phyloP scores from a whole-genome alignment of 2,797 vertebrate species.

The Sus cebifrons region DNA sequence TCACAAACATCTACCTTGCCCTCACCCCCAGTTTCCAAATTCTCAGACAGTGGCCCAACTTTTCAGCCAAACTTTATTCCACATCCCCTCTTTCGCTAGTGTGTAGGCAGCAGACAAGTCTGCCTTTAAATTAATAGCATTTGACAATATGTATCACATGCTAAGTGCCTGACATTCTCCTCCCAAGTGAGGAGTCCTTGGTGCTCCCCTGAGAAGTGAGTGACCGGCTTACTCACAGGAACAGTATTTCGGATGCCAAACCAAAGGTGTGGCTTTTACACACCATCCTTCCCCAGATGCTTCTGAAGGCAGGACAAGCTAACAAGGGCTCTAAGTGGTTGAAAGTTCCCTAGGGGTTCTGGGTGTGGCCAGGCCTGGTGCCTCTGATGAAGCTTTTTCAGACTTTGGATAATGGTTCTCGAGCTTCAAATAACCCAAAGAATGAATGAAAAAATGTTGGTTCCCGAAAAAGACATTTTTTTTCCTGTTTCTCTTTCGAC shows the following conservation, averaged over 20 bases:
- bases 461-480: neutral
- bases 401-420: neutral
- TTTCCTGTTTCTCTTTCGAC: neutral
- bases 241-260: slow-evolving; percentile 53
- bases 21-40: neutral
- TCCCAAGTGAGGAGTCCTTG: neutral
- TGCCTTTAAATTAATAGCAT: neutral
- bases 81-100: neutral
- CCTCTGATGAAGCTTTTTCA: neutral
- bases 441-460: neutral
- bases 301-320: neutral
- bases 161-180: neutral
- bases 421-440: neutral
- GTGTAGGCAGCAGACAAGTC: neutral
- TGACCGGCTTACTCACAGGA: neutral
- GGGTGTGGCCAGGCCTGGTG: neutral
- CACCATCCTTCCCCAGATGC: slow-evolving; percentile 8
- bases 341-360: neutral
- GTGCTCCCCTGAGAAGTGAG: slow-evolving; percentile 30
- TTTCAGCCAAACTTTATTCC: neutral
- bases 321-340: neutral
- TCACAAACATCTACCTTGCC: neutral
- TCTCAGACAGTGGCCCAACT: neutral
- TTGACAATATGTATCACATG: neutral
- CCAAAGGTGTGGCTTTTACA: slow-evolving; percentile 51